Evolutionary conservation across 92 coral and sea anemone genomes (phyloP).

Genomic region (Umimayanthus chanpuru): DNA sequence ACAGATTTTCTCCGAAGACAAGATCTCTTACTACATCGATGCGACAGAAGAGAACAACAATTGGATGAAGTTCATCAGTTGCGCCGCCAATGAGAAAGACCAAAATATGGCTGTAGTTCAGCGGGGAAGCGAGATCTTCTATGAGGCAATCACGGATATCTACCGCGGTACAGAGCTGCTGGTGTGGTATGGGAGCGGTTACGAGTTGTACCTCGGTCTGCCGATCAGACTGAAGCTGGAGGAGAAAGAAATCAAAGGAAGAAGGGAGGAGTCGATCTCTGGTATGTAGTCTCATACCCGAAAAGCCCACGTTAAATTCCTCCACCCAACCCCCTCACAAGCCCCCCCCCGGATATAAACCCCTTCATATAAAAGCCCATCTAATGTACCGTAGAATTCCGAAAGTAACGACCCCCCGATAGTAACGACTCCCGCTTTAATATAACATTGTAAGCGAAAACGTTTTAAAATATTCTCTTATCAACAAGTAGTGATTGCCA

Average conservation of each 20-base stretch:
- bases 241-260: constrained; percentile 40
- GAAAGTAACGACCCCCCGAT: too few species aligned
- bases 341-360: too few species aligned
- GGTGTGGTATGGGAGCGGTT: constrained; percentile 94
- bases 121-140: constrained; percentile 86
- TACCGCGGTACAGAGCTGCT: constrained; percentile 82
- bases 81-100: constrained; percentile 77
- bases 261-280: constrained; percentile 20
- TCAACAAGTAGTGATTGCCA: too few species aligned
- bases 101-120: constrained; percentile 93
- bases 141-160: constrained; percentile 78
- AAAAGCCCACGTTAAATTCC: too few species aligned
- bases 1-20: constrained; percentile 74
- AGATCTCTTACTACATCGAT: constrained; percentile 79
- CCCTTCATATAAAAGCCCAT: too few species aligned
- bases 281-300: neutral
- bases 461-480: too few species aligned
- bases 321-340: too few species aligned
- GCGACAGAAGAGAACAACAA: constrained; percentile 81
- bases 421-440: too few species aligned
- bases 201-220: constrained; percentile 92
- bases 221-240: constrained; percentile 75
- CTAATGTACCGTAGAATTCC: too few species aligned
- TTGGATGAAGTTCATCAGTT: constrained; percentile 94
- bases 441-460: too few species aligned